phyloP scores from a whole-genome alignment of 2,888 invertebrate genomes.

The Mimas tiliae region DNA sequence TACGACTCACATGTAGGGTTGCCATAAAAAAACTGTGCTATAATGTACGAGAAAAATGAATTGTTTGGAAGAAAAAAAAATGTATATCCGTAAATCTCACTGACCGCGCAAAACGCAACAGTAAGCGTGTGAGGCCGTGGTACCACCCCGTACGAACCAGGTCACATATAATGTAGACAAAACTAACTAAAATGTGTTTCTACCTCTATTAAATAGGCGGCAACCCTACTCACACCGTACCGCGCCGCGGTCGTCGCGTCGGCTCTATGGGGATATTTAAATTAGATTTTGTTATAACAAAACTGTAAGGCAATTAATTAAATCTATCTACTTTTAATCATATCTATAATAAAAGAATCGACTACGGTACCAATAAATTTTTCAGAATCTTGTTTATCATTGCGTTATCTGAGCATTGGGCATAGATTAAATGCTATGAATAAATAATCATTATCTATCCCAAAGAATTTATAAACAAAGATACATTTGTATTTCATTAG shows the following conservation, averaged over 20 bases:
- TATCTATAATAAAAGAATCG: conserved; percentile 10
- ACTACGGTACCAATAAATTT: conserved; percentile 6
- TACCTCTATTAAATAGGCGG: not conserved
- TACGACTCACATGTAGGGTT: conserved; percentile 2
- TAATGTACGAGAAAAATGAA: not conserved
- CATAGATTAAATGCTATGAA: not conserved
- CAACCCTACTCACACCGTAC: not conserved
- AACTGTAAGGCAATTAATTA: conserved; percentile 13
- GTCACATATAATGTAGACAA: not conserved
- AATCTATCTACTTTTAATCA: conserved; percentile 13
- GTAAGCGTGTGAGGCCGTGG: too few species aligned
- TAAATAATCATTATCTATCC: not conserved
- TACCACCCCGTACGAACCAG: not conserved
- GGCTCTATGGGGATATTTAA: conserved; percentile 9
- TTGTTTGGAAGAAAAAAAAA: too few species aligned
- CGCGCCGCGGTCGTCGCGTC: not conserved
- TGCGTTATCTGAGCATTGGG: conserved; percentile 9
- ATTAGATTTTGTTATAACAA: conserved; percentile 24
- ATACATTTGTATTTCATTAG: not conserved
- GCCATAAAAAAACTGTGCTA: not conserved
- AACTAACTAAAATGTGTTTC: not conserved
- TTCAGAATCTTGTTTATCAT: conserved; percentile 8
- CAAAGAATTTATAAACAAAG: not conserved
- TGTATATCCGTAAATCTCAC: too few species aligned
- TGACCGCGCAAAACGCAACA: too few species aligned